Evolutionary conservation across 2,113 vertebrate genomes (phyloP).

Genomic region (Fukomys damarensis): DNA sequence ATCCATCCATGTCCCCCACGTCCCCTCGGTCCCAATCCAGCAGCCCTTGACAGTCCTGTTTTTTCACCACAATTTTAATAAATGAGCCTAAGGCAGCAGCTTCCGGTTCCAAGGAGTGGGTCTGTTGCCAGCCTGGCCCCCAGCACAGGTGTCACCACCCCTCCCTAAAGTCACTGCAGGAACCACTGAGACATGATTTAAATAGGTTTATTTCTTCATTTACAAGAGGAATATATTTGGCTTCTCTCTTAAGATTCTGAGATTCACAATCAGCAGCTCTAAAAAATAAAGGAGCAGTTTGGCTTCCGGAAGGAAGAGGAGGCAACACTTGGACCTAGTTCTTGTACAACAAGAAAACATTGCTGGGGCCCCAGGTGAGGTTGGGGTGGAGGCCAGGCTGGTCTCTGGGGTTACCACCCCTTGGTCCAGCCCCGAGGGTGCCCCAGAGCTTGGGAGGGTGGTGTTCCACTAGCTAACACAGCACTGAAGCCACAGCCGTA

Average conservation of each 20-base stretch:
- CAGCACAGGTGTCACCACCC: background rate
- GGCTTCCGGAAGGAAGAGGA: constrained; percentile 94
- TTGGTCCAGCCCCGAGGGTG: background rate
- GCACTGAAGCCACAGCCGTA: constrained; percentile 58
- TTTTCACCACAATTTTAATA: constrained; percentile 68
- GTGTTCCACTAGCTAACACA: constrained; percentile 43
- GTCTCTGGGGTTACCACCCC: background rate
- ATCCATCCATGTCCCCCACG: too few relatives aligned
- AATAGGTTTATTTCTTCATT: constrained; percentile 97
- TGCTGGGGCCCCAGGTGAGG: constrained; percentile 59
- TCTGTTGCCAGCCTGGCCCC: background rate
- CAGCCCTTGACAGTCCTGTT: background rate
- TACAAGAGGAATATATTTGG: constrained; percentile 97
- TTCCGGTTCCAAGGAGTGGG: background rate
- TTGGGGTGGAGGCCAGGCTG: constrained; percentile 28
- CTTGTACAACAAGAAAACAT: constrained; percentile 99
- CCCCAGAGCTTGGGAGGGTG: constrained; percentile 54
- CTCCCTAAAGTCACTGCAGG: accelerated
- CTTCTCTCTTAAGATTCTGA: constrained; percentile 87
- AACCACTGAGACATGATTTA: constrained; percentile 76
- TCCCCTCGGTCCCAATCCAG: background rate
- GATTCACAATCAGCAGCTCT: constrained; percentile 94
- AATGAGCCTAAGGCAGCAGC: background rate
- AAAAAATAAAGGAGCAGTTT: constrained; percentile 97
- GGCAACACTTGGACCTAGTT: constrained; percentile 94